Evolutionary conservation across 2,797 vertebrate species (phyloP), one percentile per base, ranked within the genome.

Genomic region (Calcarius lapponicus): DNA sequence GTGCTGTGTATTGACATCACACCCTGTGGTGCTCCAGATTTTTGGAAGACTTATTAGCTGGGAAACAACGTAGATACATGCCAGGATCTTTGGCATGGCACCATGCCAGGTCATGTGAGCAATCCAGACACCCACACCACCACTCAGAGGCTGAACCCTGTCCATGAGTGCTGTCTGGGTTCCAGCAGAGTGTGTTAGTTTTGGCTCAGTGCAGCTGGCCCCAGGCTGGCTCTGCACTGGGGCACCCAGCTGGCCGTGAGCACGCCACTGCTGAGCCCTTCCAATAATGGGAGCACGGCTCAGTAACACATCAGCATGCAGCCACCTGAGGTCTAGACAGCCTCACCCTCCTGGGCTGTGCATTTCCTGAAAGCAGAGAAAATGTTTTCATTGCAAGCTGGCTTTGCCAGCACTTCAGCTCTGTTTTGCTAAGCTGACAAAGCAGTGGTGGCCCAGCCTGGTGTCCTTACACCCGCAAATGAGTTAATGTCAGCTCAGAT

Each of bases 281-380:
- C 60, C 85, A 38, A 0, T 7, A 36, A 31, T 2, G 47, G 82
- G 7, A 87, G 24, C 48, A 57, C 0, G 0, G 60, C 62, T 95
- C 84, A 38, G 64, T 20, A 71, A 71, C 65, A 57, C 21, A 26
- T 18, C 47, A 81, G 42, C 8, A 0, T 25, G 71, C 84, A 76
- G 47, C 64, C 94, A 90, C 80, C 88, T 73, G 62, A 93, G 88
- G 70, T 84, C 90, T 56, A 94, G 92, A 90, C 76, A 88, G 70
- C 19, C 66, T 93, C 38, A 25, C n/a, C 16, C 64, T 79, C 95
- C 56, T 6, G 17, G 56, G 26, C 31, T 17, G 10, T 20, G 29
- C 40, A 24, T 90, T 94, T 86, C 28, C 25, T 56, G 58, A 90
- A 90, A 80, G 61, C 82, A 74, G 42, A 2, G 1, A 69, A 74